phyloP scores from a whole-genome alignment of 2,113 vertebrate species.

The Taurulus bubalis region DNA sequence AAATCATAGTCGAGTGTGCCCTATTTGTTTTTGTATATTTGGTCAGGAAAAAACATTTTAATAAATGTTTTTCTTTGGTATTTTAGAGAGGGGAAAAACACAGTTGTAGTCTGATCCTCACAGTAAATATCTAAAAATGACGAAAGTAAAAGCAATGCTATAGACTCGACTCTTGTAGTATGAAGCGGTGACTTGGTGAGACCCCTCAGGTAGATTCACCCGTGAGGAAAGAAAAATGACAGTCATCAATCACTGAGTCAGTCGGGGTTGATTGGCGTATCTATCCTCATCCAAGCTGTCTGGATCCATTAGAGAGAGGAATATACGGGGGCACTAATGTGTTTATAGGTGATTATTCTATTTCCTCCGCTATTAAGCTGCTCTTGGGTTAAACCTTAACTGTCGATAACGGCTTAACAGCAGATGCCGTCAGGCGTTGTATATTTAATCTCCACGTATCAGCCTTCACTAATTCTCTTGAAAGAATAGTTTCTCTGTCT shows the following conservation, averaged over 20 bases:
- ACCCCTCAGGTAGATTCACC: conserved; percentile 41
- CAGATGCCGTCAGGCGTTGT: conserved; percentile 57
- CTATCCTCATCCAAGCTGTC: conserved; percentile 81
- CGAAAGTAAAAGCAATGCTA: background rate
- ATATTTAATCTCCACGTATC: conserved; percentile 41
- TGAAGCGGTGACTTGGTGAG: conserved; percentile 20
- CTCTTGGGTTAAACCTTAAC: conserved; percentile 45
- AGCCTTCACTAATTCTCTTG: background rate
- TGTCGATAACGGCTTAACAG: conserved; percentile 46
- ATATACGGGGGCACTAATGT: conserved; percentile 51
- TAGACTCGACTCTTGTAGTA: background rate
- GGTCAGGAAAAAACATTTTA: too few relatives aligned
- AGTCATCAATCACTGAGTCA: conserved; percentile 79
- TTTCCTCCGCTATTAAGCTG: conserved; percentile 40
- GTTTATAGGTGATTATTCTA: conserved; percentile 60
- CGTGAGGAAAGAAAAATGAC: conserved; percentile 51
- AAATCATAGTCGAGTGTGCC: too few relatives aligned
- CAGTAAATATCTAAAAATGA: background rate
- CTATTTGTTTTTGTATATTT: too few relatives aligned
- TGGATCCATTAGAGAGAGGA: conserved; percentile 68
- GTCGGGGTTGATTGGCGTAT: conserved; percentile 71
- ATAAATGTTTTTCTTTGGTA: background rate
- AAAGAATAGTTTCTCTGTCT: background rate
- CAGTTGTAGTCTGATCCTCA: too few relatives aligned
- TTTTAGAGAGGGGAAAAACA: background rate